Evolutionary conservation across 2,113 vertebrate genomes (phyloP).

Genomic region (Phyllostomus discolor): DNA sequence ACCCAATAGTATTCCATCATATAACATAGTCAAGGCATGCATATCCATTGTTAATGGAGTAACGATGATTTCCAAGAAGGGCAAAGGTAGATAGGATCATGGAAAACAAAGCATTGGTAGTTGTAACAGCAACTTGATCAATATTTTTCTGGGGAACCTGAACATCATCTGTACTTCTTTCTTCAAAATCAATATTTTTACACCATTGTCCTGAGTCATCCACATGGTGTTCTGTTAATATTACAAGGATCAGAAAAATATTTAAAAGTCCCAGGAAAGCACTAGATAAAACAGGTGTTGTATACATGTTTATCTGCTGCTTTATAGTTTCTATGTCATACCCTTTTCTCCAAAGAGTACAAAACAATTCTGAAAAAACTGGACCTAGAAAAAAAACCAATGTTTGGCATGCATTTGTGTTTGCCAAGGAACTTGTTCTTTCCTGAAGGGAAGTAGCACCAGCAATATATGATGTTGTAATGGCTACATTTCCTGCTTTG

Average conservation of each 20-base stretch:
- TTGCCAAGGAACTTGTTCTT: constrained; percentile 93
- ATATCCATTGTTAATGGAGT: constrained; percentile 97
- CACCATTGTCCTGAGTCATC: constrained; percentile 86
- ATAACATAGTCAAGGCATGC: constrained; percentile 96
- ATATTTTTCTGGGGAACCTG: constrained; percentile 77
- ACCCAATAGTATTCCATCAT: constrained; percentile 83
- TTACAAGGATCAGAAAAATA: constrained; percentile 87
- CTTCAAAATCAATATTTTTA: constrained; percentile 84
- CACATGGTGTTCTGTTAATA: constrained; percentile 90
- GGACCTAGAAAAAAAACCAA: constrained; percentile 96
- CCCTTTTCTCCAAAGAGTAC: constrained; percentile 86
- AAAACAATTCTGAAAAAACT: constrained; percentile 22
- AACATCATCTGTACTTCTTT: constrained; percentile 77
- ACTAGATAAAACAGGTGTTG: constrained; percentile 89
- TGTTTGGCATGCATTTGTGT: constrained; percentile 94
- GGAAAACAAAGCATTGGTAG: constrained; percentile 93
- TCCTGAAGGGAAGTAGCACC: constrained; percentile 93
- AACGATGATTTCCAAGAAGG: constrained; percentile 93
- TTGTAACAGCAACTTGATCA: constrained; percentile 90
- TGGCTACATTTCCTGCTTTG: constrained; percentile 96
- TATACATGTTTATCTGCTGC: constrained; percentile 95
- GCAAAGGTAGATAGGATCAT: constrained; percentile 93
- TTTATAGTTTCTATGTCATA: constrained; percentile 79
- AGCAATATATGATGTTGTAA: constrained; percentile 91
- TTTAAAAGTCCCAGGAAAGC: constrained; percentile 89